Evolutionary conservation across 1,140 invertebrate species (phyloP).

Genomic region (Tenebrio molitor): DNA sequence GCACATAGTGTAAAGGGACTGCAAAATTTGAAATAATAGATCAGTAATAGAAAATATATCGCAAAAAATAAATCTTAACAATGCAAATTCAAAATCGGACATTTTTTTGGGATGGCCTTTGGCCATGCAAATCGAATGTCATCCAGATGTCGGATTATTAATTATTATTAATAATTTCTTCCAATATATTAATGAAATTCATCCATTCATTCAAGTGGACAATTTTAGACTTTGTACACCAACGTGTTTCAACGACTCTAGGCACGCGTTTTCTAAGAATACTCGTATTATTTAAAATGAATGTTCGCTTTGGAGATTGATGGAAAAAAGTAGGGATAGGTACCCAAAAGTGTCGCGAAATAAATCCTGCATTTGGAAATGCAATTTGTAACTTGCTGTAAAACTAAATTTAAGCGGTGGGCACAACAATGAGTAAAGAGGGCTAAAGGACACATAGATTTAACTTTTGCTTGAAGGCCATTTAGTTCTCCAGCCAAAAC

Average conservation of each 20-base stretch:
- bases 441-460: conserved; percentile 12
- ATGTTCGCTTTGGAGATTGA: conserved; percentile 14
- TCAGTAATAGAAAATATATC: conserved; percentile 4
- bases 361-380: conserved; percentile 17
- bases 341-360: neutral
- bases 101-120: neutral
- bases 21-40: conserved; percentile 16
- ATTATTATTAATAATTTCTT: no score
- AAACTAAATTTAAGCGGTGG: conserved; percentile 43
- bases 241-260: neutral
- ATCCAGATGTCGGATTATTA: neutral
- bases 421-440: conserved; percentile 43
- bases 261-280: conserved; percentile 7
- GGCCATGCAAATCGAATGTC: neutral
- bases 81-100: neutral
- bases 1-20: no score
- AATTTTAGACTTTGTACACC: neutral
- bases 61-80: neutral
- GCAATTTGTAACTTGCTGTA: conserved; percentile 33
- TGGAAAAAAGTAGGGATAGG: conserved; percentile 1
- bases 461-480: conserved; percentile 42
- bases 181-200: no score
- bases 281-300: conserved; percentile 4
- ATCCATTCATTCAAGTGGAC: no score
- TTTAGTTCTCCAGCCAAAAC: conserved; percentile 40